Base-by-base conservation (phyloP, 2,888 invertebrate species). In the Amiota minor region DNA sequence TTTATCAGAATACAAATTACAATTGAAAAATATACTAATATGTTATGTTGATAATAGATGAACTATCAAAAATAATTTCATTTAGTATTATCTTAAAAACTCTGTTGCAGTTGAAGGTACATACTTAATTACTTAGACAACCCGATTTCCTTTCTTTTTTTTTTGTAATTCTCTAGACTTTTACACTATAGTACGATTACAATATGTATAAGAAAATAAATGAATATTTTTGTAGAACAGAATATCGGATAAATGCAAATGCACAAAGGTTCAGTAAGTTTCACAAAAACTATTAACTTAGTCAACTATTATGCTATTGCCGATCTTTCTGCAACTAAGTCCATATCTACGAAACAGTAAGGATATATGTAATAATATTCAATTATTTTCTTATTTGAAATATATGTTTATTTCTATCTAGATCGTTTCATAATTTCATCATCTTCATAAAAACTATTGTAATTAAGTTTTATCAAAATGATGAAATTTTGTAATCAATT, bases 1-100 rank as follows among this genome's bases (percentile, higher is more conserved):
- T 73, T 81, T 79, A 76, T 78, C 79, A 81, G 77, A 65, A 35
- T 35, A 35, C 4, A 35, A 35, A 83, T 84, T 84, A 86, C 83
- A 86, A 47, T 65, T 47, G 47, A 59, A 4, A 35, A 35, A 35
- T 35, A 23, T 23, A 23, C 23, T 23, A 35, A 3, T n/a, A n/a
- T n/a, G n/a, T 35, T 35, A 23, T 3, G 1, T 6, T 35, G 6
- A 35, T 35, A 35, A 35, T 35, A 35, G 35, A 35, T 35, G 35
- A 35, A 35, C 35, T 35, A 35, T 6, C 35, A 35, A 35, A 35
- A 35, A 35, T 35, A 35, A 6, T 35, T 8, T 35, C 6, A 35
- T 35, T 1, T 23, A 23, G 1, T 23, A 23, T 23, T 23, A 23
- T 2, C 35, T 35, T 2, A 35, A 35, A 35, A 70, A 64, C 62